A percentile compares a stretch with the other conserved stretches of the same genome.
These are phyloP conservation scores for Eupithecia pulchellata DNA, from an alignment of 2,888 invertebrate species.

Conservation along the genomic window DNA sequence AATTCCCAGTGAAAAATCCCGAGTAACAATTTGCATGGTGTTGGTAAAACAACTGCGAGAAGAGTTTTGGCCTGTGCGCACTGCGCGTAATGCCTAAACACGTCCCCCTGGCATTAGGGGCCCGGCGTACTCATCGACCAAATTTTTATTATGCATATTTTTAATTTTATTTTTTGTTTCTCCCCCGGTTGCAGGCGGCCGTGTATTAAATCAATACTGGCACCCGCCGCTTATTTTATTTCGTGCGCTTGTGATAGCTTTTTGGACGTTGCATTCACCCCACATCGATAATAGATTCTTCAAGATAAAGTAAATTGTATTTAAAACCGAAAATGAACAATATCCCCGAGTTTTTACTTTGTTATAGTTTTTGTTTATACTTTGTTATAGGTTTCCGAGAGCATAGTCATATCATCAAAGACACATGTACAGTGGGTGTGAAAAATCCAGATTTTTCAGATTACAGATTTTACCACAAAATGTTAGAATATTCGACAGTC, in stretches of 20 bases:
- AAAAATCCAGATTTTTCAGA: no score
- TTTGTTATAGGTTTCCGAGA: neutral
- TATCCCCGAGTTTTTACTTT: neutral
- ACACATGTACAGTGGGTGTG: neutral
- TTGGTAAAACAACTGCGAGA: slow-evolving; percentile 4
- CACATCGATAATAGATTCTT: slow-evolving; percentile 7
- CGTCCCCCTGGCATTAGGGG: slow-evolving; percentile 62
- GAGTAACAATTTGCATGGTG: neutral
- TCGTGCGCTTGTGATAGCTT: slow-evolving; percentile 35
- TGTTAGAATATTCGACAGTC: neutral
- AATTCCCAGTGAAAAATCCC: neutral
- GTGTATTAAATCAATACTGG: slow-evolving; percentile 52
- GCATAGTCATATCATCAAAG: neutral
- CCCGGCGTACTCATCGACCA: slow-evolving; percentile 68
- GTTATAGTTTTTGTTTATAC: neutral
- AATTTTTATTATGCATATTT: slow-evolving; percentile 82
- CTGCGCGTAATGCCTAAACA: slow-evolving; percentile 51
- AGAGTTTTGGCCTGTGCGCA: neutral
- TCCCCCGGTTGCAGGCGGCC: slow-evolving; percentile 60
- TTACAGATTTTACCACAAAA: neutral
- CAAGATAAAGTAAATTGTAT: neutral
- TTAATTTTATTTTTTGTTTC: slow-evolving; percentile 79
- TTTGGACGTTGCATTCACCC: slow-evolving; percentile 29
- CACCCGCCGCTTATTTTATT: slow-evolving; percentile 47
- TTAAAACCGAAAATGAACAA: neutral